A percentile compares a stretch with the other conserved stretches of the same genome.
Evolutionary conservation across 2,888 invertebrate genomes (phyloP).

Genomic region (Argyresthia goedartella): DNA sequence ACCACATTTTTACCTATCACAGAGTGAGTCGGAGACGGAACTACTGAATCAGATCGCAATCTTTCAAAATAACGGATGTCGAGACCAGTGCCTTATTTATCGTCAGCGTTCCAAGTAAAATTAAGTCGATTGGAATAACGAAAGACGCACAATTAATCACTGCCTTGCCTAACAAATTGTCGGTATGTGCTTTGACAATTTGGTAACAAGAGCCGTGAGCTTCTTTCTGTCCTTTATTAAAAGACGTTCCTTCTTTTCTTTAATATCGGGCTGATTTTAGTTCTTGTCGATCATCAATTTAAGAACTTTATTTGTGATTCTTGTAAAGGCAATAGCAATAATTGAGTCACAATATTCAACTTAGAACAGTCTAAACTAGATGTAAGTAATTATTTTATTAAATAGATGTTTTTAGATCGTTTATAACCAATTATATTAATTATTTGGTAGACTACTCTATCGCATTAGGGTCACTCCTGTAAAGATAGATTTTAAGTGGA

Average conservation of each 20-base stretch:
- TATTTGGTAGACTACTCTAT: no score
- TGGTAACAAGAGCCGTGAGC: constrained; percentile 13
- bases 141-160: constrained; percentile 53
- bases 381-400: no score
- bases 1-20: neutral
- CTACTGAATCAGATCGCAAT: constrained; percentile 48
- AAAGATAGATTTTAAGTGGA: no score
- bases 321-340: no score
- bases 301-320: no score
- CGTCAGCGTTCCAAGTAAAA: constrained; percentile 39
- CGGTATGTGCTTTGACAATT: constrained; percentile 32
- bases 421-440: no score
- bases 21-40: constrained; percentile 19
- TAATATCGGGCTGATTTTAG: neutral
- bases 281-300: no score
- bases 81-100: constrained; percentile 39
- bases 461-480: no score
- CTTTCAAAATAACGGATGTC: constrained; percentile 53
- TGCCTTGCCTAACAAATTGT: constrained; percentile 49
- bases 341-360: no score
- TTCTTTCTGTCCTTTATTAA: constrained; percentile 5
- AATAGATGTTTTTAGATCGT: no score
- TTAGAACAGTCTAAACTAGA: no score
- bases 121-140: constrained; percentile 55
- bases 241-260: constrained; percentile 10